Base-by-base conservation (phyloP, 2,888 invertebrate genomes). In the Pollenia labialis region DNA sequence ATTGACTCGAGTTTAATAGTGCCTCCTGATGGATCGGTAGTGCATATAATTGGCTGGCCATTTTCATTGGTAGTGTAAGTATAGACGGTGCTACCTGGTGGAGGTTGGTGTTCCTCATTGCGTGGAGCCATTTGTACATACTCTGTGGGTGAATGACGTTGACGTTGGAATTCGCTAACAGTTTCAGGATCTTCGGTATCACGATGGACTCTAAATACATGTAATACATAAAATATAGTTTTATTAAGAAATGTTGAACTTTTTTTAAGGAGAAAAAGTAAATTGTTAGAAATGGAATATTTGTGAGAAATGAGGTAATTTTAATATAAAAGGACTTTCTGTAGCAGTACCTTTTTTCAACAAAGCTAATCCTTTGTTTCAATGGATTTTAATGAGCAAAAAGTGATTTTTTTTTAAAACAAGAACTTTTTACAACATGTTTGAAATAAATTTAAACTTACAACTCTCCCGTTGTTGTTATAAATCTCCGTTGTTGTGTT, bases 381-480 rank as follows among this genome's bases (percentile, higher is more conserved):
- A 32, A 32, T 32, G 32, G 32, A 18, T 54, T 16, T 7, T 54
- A 10, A 18, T 18, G 2, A 1, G 10, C 4, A n/a, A 54, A 54
- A 8, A 56, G 23, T 56, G 11, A 56, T 16, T 8, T 56, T 10
- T 4, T 32, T 32, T 32, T 32, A 32, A 32, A 32, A 23, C 1
- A 32, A 32, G 6, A 6, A 6, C 32, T 32, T 32, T 32, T 32
- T 32, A 32, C 4, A 32, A 32, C 32, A 23, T 23, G 3, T 23
- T 16, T 16, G 9, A 4, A 23, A 23, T 10, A 1, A 32, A 32
- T 85, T 69, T 9, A 11, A 79, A 91, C 92, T 92, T 89, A 92
- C 90, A 93, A 90, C 64, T 93, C 93, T 32, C 93, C 93, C 6
- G 93, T 91, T 23, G 94, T 93, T 84, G 93, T 93, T 40, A 93